A percentile compares a stretch with the other conserved stretches of the same genome.
Conservation (phyloP, 2,797 vertebrate species). For the Tapirus indicus region DNA sequence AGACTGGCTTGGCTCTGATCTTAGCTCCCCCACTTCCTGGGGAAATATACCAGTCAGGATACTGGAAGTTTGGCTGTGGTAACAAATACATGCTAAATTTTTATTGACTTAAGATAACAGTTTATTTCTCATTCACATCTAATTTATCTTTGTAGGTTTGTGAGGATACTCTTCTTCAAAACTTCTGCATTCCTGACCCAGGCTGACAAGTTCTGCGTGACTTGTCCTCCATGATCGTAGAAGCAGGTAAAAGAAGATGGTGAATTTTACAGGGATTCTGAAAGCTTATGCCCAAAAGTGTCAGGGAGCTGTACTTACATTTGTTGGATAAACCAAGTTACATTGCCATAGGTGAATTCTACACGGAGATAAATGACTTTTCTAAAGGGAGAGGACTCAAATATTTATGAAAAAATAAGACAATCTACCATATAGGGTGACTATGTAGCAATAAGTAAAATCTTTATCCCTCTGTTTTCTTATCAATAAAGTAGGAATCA, state of each 20-base stretch:
- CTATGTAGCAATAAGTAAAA: not conserved
- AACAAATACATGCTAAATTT: not conserved
- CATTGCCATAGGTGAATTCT: not conserved
- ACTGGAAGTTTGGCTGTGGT: not conserved
- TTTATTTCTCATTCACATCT: not conserved
- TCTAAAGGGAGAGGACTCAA: not conserved
- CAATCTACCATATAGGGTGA: not conserved
- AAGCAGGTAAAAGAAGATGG: not conserved
- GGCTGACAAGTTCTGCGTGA: not conserved
- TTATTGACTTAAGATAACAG: not conserved
- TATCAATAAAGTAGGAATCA: not conserved
- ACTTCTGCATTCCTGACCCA: not conserved
- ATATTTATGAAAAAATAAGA: not conserved
- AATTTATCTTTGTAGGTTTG: not conserved
- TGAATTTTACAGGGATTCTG: not conserved
- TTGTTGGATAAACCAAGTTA: not conserved
- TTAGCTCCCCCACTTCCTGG: not conserved
- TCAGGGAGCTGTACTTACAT: not conserved
- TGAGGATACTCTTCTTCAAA: not conserved
- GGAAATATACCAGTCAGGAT: not conserved
- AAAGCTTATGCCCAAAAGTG: not conserved
- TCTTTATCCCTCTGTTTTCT: not conserved
- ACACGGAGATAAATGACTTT: not conserved
- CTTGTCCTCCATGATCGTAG: not conserved
- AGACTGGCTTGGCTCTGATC: not conserved